Percentiles rank a stretch among this genome's conserved stretches.
phyloP scores from a whole-genome alignment of 2,888 invertebrate genomes.

The Molorchus minor region DNA sequence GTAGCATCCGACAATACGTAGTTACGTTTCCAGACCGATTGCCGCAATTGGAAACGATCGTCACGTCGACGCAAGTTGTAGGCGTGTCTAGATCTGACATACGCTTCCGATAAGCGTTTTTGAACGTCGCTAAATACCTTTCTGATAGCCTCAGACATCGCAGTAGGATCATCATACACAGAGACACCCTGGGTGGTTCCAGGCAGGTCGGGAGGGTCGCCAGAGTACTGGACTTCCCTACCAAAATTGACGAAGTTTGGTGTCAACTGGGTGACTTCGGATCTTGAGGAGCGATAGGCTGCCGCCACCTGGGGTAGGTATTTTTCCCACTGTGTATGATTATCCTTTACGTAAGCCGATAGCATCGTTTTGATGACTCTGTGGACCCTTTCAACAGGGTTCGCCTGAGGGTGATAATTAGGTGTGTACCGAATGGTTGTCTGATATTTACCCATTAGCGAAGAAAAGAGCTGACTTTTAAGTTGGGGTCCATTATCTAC shows the following conservation, averaged over 20 bases:
- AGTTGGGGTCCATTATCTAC: neutral
- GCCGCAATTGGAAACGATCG: constrained; percentile 8
- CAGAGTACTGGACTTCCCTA: neutral
- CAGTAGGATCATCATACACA: neutral
- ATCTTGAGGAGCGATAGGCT: neutral
- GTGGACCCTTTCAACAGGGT: constrained; percentile 51
- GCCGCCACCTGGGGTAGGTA: neutral
- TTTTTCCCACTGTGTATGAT: neutral
- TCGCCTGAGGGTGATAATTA: constrained; percentile 50
- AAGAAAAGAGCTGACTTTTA: neutral
- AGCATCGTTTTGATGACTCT: constrained; percentile 48
- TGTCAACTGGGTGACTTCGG: neutral
- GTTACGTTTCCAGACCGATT: constrained; percentile 20
- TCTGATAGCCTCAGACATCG: neutral
- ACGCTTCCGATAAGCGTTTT: constrained; percentile 8
- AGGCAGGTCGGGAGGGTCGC: neutral
- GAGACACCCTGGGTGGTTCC: neutral
- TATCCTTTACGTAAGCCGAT: neutral
- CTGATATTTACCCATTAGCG: neutral
- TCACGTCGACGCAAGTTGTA: constrained; percentile 18
- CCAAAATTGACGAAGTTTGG: neutral
- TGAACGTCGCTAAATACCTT: constrained; percentile 1
- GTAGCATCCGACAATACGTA: constrained; percentile 17
- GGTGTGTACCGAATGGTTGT: too few species aligned
- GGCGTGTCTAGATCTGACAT: neutral